Evolutionary conservation across 2,113 vertebrate species (phyloP), one percentile per base, ranked within the genome.

Genomic region (Silurus glanis): DNA sequence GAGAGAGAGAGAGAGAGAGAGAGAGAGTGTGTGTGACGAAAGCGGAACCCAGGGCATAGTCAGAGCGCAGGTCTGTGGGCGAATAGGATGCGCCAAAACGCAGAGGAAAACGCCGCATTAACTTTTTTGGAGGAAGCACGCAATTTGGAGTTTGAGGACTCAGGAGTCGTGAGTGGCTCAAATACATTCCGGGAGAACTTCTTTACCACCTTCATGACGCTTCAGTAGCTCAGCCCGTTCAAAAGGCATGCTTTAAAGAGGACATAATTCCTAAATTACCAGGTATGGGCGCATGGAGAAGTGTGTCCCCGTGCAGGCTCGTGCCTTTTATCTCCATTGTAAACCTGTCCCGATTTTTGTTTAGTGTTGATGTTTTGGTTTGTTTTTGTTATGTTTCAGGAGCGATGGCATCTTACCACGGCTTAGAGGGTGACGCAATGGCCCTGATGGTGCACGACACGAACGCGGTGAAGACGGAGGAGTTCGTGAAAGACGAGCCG

Each of bases 391-490:
- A 88, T 90, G 94, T 91, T 93, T 86, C 83, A 83, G 66, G 61
- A 88, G 93, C 92, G 94, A 96, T 97, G 96, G 94, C 91, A 93
- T 90, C 93, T 91, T 97, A 95, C 93, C 93, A 93, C 25, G 93
- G 95, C 84, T 93, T 94, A 21, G 95, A 95, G 80, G 95, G 94
- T 90, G 93, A 94, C 88, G 83, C 94, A n/a, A 93, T 92, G 91
- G 89, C 92, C 80, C 89, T 95, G 78, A 93, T 95, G 92, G 91
- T 93, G 21, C 92, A 93, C 80, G 93, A 94, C 89, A 92, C 87
- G 84, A 37, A 93, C 78, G 90, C 92, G 66, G 85, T 91, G 71
- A 95, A 95, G 69, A 93, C 93, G 47, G 89, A 93, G 3, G 93
- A 94, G 56, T 92, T 93, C 74, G 90, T 85, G 83, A 95, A 95